Conservation (phyloP, 2,797 vertebrate species). For the Odontamblyopus rebecca region DNA sequence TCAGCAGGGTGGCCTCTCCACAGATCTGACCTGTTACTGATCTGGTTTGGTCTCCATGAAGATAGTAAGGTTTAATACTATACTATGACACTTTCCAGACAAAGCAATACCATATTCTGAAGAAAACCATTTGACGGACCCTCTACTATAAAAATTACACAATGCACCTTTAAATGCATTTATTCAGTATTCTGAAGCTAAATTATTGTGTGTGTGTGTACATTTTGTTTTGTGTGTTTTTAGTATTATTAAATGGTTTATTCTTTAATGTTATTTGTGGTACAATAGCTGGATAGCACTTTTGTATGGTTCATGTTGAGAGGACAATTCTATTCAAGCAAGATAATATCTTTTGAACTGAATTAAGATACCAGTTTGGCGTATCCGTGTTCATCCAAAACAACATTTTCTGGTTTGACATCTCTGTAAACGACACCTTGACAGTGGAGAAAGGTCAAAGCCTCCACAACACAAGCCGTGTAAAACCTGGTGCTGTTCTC, state of each 20-base stretch:
- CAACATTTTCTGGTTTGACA: slow-evolving; percentile 78
- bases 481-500: slow-evolving; percentile 74
- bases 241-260: neutral
- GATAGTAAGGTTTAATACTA: too few relatives aligned
- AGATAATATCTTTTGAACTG: neutral
- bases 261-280: neutral
- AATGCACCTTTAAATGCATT: too few relatives aligned
- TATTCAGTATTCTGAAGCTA: too few relatives aligned
- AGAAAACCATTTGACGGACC: too few relatives aligned
- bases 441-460: slow-evolving; percentile 73
- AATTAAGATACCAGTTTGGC: slow-evolving; percentile 76
- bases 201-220: too few relatives aligned
- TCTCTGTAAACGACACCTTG: slow-evolving; percentile 75
- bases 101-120: too few relatives aligned
- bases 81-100: too few relatives aligned
- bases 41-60: too few relatives aligned
- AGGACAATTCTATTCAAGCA: neutral
- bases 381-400: slow-evolving; percentile 76
- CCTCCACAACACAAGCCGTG: slow-evolving; percentile 77
- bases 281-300: neutral
- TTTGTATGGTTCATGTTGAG: neutral
- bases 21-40: too few relatives aligned
- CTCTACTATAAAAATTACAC: too few relatives aligned
- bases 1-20: too few relatives aligned
- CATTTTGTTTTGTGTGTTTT: neutral